Evolutionary conservation across 2,113 vertebrate genomes (phyloP).

Genomic region (Pelobates fuscus): DNA sequence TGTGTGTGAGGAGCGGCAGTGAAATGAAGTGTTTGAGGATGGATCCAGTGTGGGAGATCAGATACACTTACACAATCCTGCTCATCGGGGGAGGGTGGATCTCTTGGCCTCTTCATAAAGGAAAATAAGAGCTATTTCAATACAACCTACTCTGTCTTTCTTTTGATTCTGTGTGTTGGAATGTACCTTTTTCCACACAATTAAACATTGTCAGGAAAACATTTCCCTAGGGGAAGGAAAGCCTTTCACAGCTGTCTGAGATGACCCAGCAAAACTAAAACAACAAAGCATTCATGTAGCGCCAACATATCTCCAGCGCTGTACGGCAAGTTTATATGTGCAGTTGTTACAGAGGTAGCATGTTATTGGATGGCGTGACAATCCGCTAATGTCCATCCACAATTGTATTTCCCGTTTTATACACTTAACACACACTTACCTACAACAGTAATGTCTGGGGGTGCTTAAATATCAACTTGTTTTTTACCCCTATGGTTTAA

Average conservation of each 20-base stretch:
- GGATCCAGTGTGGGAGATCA: constrained; percentile 14
- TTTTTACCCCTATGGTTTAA: too few species aligned
- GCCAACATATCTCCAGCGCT: too few species aligned
- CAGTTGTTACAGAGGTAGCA: too few species aligned
- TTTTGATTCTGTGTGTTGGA: constrained; percentile 18
- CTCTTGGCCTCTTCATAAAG: constrained; percentile 40
- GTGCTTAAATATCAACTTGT: too few species aligned
- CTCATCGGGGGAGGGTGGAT: constrained; percentile 18
- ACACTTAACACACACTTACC: too few species aligned
- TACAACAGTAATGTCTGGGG: too few species aligned
- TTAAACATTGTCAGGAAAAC: neutral
- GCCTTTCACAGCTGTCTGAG: neutral
- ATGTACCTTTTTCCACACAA: constrained; percentile 21
- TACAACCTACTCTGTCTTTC: neutral
- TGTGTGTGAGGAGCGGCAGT: constrained; percentile 8
- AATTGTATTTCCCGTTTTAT: too few species aligned
- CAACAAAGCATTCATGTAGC: neutral
- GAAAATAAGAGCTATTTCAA: constrained; percentile 5
- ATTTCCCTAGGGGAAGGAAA: too few species aligned
- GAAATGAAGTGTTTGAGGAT: constrained; percentile 39
- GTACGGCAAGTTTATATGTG: too few species aligned
- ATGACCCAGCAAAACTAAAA: neutral
- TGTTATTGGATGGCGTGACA: too few species aligned
- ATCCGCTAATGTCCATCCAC: too few species aligned
- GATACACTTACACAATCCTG: constrained; percentile 32